Base-by-base conservation (phyloP, 2,888 invertebrate genomes). In the Lasioglossum oenotherae region DNA sequence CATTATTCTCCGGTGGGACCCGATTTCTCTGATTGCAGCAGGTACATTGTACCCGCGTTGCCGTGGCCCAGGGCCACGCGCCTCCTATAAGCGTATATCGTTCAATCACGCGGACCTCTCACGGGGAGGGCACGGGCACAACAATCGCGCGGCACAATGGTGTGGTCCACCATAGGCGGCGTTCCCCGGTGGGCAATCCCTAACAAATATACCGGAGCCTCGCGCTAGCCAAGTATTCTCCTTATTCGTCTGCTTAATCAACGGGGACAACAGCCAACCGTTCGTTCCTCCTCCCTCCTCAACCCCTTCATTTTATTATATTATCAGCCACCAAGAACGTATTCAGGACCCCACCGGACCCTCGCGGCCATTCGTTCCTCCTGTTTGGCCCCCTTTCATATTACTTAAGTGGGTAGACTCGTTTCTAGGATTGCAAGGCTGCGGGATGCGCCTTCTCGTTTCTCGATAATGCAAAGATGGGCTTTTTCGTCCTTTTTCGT, bases 61-160 rank as follows among this genome's bases (percentile, higher is more conserved):
- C 69, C 79, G 88, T 88, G 82, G 90, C 89, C 88, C 84, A 78
- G 89, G 90, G 89, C 89, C 90, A 89, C 86, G 89, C 86, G 90
- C 84, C 86, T 79, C 82, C 38, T 78, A 86, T 80, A 78, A 82
- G 79, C 82, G 83, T 89, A 88, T 87, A 87, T 84, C 88, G 89
- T 89, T 89, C 85, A 90, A 89, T 89, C 89, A 89, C 87, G 83
- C 31, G 82, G 79, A 76, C 84, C 84, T 79, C 87, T 87, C 76
- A 60, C 81, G 77, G 74, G 67, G 80, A 78, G 82, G 82, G 79
- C 75, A 71, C 84, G 14, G 80, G 38, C 78, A 60, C 80, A 84
- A 84, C 85, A 85, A 85, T 85, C 60, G 78, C 78, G 31, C 53
- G 14, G 78, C 80, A 90, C 89, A 91, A 91, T 90, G 90, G 81